Evolutionary conservation across 1,140 invertebrate genomes (phyloP).

Genomic region (Drosophila serrata): DNA sequence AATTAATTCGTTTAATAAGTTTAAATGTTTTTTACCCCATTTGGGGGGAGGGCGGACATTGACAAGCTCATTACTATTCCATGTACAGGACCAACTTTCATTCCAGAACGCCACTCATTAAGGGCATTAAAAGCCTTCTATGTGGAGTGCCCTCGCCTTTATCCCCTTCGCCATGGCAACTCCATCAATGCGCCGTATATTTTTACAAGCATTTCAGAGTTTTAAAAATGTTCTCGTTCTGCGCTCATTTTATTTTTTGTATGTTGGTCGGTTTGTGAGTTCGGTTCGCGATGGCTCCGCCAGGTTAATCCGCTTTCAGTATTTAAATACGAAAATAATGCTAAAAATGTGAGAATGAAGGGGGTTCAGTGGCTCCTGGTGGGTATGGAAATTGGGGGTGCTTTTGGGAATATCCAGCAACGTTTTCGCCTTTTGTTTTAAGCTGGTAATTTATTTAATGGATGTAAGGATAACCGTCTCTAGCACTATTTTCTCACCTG

Average conservation of each 20-base stretch:
- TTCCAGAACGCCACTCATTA: conserved; percentile 67
- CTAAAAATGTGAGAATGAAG: conserved; percentile 46
- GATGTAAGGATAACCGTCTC: conserved; percentile 56
- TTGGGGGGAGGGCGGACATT: conserved; percentile 29
- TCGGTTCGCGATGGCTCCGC: conserved; percentile 29
- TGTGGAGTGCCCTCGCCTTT: conserved; percentile 51
- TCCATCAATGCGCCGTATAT: conserved; percentile 73
- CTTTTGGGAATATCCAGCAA: conserved; percentile 9
- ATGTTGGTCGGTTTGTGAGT: conserved; percentile 1
- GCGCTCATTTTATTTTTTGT: conserved; percentile 8
- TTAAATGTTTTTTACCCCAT: conserved; percentile 20
- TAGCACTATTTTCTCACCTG: conserved; percentile 39
- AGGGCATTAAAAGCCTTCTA: conserved; percentile 76
- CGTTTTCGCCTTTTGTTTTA: conserved; percentile 40
- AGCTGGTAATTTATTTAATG: conserved; percentile 64
- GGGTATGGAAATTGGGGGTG: conserved; percentile 13
- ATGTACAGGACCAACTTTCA: conserved; percentile 35
- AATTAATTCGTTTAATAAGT: conserved; percentile 45
- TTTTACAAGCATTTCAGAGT: conserved; percentile 63
- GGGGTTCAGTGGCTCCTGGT: background rate
- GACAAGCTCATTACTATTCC: conserved; percentile 53
- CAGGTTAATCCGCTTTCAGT: conserved; percentile 79
- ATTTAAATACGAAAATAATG: conserved; percentile 82
- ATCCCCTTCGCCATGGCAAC: conserved; percentile 60
- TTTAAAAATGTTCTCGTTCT: conserved; percentile 40